Base-by-base conservation (phyloP, 2,113 vertebrate species). In the Lepus europaeus region DNA sequence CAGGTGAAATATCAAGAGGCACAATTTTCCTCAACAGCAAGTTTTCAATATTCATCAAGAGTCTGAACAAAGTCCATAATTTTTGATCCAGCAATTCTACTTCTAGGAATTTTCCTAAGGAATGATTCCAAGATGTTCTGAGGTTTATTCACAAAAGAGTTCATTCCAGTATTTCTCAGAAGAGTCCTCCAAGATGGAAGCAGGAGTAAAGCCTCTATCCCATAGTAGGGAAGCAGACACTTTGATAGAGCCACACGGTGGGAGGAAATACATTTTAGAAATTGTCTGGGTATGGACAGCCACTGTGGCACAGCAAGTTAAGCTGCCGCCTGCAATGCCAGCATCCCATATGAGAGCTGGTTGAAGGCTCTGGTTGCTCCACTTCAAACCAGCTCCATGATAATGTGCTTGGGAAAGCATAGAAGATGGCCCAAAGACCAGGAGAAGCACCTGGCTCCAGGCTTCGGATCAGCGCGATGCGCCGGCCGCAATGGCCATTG, bases 21-120 rank as follows among this genome's bases (percentile, higher is more conserved):
- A 88, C 19, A 25, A 69, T 49, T 56, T 53, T 36, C 68, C 63
- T 80, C 70, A 56, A 66, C 0, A 27, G 14, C 68, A 77, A 31
- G 14, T 76, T 84, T 90, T 88, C 33, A 19, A 6, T 77, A 91
- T 56, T 89, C 80, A 89, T 87, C 87, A 70, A 87, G 87, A 31
- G 70, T 17, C 87, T 90, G 87, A 66, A 45, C 51, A 59, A 59
- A 59, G 19, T 64, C 53, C 74, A 76, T 9, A 19, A 19, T 89
- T 51, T 88, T 72, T 86, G 51, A 94, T 45, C 68, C 23, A 39
- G 66, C 33, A 85, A 78, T 68, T 74, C 68, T 87, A 59, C 80
- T 81, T 88, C 78, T 64, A 66, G 49, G 45, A 78, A 87, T 85
- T 92, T 82, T 87, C 78, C 83, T 56, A 89, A 81, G 79, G n/a